phyloP scores from a whole-genome alignment of 2,113 vertebrate genomes.

The Ciconia boyciana region DNA sequence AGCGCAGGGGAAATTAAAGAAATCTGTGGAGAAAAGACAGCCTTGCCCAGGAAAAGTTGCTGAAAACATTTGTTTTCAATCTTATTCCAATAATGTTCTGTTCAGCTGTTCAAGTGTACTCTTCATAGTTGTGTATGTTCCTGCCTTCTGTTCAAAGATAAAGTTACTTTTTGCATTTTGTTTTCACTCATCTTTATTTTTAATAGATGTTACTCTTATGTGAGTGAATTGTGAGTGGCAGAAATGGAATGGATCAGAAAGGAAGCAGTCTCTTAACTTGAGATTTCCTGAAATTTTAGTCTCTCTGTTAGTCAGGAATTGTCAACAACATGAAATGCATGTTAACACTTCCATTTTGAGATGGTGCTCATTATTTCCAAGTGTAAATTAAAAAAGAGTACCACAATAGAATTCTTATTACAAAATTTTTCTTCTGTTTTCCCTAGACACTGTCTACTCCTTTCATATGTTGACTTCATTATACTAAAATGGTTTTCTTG shows the following conservation, averaged over 20 bases:
- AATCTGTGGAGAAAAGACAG: constrained; percentile 26
- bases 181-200: not conserved
- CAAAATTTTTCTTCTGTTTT: not conserved
- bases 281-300: not conserved
- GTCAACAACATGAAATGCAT: not conserved
- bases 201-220: not conserved
- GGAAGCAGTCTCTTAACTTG: not conserved
- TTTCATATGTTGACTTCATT: not conserved
- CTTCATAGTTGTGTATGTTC: not conserved
- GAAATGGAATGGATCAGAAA: not conserved
- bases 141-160: not conserved
- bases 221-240: not conserved
- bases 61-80: constrained; percentile 43
- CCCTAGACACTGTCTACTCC: not conserved
- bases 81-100: not conserved
- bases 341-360: not conserved
- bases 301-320: not conserved
- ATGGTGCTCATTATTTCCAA: not conserved
- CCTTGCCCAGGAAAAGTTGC: not conserved
- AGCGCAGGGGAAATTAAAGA: constrained; percentile 49
- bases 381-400: not conserved
- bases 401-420: not conserved
- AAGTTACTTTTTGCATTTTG: not conserved
- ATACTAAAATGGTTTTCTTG: not conserved
- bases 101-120: not conserved